phyloP scores from a whole-genome alignment of 2,113 vertebrate genomes.

The Pelobates fuscus region DNA sequence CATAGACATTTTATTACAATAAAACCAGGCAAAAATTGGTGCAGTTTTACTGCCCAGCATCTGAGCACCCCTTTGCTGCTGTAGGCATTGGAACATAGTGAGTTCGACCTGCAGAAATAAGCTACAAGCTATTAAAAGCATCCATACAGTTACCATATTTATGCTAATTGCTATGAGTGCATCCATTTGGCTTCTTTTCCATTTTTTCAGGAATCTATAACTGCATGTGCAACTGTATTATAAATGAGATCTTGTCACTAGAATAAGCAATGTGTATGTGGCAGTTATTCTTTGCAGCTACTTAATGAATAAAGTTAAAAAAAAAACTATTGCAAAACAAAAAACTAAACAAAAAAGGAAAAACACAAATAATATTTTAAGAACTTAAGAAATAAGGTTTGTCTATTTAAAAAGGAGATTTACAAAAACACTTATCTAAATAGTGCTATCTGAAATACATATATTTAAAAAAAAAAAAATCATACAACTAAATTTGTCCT shows the following conservation, averaged over 20 bases:
- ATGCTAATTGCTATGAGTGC: neutral
- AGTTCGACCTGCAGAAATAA: neutral
- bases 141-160: neutral
- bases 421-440: neutral
- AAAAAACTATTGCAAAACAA: neutral
- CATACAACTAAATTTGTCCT: no score
- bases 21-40: conserved; percentile 9
- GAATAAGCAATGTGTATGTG: neutral
- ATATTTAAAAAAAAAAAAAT: neutral
- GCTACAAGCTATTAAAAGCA: neutral
- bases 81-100: conserved; percentile 9
- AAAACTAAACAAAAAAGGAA: neutral
- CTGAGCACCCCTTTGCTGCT: conserved; percentile 6
- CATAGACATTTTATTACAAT: conserved; percentile 31
- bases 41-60: conserved; percentile 7
- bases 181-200: neutral
- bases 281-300: conserved; percentile 17
- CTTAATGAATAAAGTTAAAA: neutral
- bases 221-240: neutral
- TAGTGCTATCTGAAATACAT: neutral
- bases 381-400: neutral
- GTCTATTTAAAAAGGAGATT: neutral
- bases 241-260: neutral
- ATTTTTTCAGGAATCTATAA: neutral
- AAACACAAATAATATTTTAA: neutral